Base-by-base conservation (phyloP, 1,140 invertebrate species). In the Hylaeus volcanicus region DNA sequence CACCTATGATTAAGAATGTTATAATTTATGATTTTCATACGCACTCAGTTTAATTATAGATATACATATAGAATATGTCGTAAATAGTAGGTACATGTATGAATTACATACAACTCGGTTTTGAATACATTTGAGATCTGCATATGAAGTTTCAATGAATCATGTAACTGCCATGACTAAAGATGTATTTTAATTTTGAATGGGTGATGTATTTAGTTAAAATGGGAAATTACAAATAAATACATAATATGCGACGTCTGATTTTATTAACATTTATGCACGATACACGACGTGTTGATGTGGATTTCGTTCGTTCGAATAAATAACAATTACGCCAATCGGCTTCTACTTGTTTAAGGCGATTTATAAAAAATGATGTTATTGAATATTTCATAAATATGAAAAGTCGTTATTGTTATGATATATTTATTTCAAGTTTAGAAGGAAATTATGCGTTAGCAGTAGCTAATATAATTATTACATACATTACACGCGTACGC, bases 1-100 rank as follows among this genome's bases (percentile, higher is more conserved):
- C 90, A 92, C 89, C 91, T 92, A 92, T 90, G 88, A 89, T 92
- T 90, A 84, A 91, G 88, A 72, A 81, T 92, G 88, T 89, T 89
- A 91, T 91, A 92, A 89, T 91, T 89, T 92, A 91, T 89, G 88
- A 92, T 92, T 92, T 92, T 91, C 91, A 91, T 92, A 93, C 88
- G 90, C 88, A 89, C 89, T 91, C 90, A 91, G 86, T 92, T 91
- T 84, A 26, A 92, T 89, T 87, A 90, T 92, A 92, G 88, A 89
- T 90, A 92, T 80, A 89, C 90, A 92, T 80, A 61, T 89, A 89
- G 88, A 83, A 88, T 83, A 81, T 85, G 82, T 89, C 74, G 68
- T 85, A 82, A 86, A 81, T 86, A 86, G 84, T 80, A 84, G 83
- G 86, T 79, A 26, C 26, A 26, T 26, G 75, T 87, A 88, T 85